Conservation (phyloP, 2,113 vertebrate species). For the Telmatochromis sp. region DNA sequence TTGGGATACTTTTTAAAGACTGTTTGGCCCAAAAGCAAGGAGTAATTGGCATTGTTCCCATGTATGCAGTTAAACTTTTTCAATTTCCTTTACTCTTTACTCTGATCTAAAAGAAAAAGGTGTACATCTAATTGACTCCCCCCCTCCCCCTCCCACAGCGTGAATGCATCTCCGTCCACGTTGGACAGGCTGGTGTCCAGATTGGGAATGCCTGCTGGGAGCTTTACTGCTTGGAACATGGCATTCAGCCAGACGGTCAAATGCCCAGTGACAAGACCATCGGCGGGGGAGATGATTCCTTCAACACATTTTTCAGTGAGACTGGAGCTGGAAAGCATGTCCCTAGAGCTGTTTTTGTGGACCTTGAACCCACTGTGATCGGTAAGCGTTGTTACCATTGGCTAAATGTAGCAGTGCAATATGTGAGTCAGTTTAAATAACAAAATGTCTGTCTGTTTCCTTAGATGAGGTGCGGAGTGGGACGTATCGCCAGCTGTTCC, state of each 20-base stretch:
- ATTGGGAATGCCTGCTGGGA: background rate
- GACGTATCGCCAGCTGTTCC: too few species aligned
- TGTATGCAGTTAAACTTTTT: too few species aligned
- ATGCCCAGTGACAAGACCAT: background rate
- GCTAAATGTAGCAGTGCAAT: background rate
- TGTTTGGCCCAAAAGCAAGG: too few species aligned
- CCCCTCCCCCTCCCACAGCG: background rate
- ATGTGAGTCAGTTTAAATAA: background rate
- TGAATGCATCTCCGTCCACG: background rate
- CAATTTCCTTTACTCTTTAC: too few species aligned
- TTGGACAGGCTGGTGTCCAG: background rate
- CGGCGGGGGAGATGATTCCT: background rate
- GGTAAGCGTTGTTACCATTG: background rate
- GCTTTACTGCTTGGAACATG: background rate
- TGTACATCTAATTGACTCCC: too few species aligned
- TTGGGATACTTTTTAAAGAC: too few species aligned
- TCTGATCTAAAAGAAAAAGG: too few species aligned
- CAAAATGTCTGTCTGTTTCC: background rate
- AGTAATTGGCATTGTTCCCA: too few species aligned
- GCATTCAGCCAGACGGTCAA: background rate
- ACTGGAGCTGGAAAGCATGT: background rate
- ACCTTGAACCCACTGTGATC: background rate
- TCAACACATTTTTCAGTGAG: background rate
- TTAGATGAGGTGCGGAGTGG: background rate
- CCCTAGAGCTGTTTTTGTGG: background rate